phyloP scores from a whole-genome alignment of 1,140 invertebrate species.

The Pogonognathellus flavescens region DNA sequence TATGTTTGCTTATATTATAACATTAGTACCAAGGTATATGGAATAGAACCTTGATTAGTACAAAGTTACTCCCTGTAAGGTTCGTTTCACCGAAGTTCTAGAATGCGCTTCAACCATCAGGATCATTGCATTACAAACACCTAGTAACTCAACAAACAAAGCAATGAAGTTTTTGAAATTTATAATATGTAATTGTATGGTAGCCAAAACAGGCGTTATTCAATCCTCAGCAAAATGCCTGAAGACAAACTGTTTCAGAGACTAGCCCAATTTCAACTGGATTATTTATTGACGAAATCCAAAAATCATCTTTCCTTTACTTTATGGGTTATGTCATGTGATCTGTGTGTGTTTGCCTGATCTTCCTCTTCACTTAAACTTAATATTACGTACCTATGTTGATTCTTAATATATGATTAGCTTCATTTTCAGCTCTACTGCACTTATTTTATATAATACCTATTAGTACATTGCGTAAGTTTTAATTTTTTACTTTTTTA shows the following conservation, averaged over 20 bases:
- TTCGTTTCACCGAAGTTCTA: too few species aligned
- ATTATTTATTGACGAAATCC: slow-evolving; percentile 36
- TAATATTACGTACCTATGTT: neutral
- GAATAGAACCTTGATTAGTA: too few species aligned
- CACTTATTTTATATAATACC: too few species aligned
- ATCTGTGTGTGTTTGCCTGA: neutral
- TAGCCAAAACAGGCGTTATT: slow-evolving; percentile 26
- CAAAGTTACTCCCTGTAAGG: too few species aligned
- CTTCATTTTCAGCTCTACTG: neutral
- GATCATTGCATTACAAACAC: too few species aligned
- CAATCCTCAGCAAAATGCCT: neutral
- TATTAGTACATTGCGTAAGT: too few species aligned
- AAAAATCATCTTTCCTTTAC: slow-evolving; percentile 12
- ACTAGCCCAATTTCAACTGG: slow-evolving; percentile 15
- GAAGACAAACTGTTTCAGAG: neutral
- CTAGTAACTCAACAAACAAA: too few species aligned
- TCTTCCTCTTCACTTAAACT: neutral
- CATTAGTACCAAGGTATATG: too few species aligned
- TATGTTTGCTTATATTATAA: too few species aligned
- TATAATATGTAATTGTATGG: slow-evolving; percentile 59
- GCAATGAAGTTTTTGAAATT: slow-evolving; percentile 32
- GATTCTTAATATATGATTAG: neutral
- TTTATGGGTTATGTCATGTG: slow-evolving; percentile 30
- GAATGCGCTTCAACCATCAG: too few species aligned
- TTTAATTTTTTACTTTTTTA: too few species aligned